These are phyloP conservation scores for Mythimna vitellina DNA, from an alignment of 2,888 invertebrate species.

Conservation along the genomic window DNA sequence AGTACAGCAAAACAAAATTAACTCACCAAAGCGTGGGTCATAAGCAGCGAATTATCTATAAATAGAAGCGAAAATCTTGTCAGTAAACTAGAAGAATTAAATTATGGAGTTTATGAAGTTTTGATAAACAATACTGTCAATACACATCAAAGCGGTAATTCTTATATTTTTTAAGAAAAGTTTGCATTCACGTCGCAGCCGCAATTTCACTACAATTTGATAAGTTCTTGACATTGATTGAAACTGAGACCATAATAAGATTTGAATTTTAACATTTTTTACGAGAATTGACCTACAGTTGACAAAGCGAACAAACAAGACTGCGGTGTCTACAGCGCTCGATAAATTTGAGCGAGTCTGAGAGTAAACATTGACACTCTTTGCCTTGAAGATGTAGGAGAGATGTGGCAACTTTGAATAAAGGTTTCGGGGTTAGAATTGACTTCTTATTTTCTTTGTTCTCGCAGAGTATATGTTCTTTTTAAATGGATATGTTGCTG, in stretches of 20 bases:
- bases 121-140: slow-evolving; percentile 50
- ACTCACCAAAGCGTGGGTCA: slow-evolving; percentile 1
- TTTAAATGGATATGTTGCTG: not conserved
- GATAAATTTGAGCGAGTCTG: slow-evolving; percentile 31
- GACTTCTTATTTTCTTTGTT: not conserved
- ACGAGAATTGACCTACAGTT: slow-evolving; percentile 3
- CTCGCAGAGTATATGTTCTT: too few relatives aligned
- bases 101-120: slow-evolving; percentile 42
- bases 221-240: too few relatives aligned
- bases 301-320: slow-evolving; percentile 46
- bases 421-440: not conserved
- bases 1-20: not conserved
- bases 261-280: too few relatives aligned
- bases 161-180: too few relatives aligned
- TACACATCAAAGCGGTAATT: slow-evolving; percentile 2
- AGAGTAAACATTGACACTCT: slow-evolving; percentile 28
- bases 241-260: too few relatives aligned
- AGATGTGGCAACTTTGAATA: slow-evolving; percentile 15
- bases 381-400: not conserved
- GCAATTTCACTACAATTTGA: too few relatives aligned
- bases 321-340: slow-evolving; percentile 31
- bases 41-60: not conserved
- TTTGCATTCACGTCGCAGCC: too few relatives aligned
- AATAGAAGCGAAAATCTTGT: slow-evolving; percentile 20
- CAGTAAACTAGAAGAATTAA: slow-evolving; percentile 31